These are phyloP conservation scores for Paralichthys olivaceus DNA, from an alignment of 2,113 vertebrate species.

Conservation along the genomic window DNA sequence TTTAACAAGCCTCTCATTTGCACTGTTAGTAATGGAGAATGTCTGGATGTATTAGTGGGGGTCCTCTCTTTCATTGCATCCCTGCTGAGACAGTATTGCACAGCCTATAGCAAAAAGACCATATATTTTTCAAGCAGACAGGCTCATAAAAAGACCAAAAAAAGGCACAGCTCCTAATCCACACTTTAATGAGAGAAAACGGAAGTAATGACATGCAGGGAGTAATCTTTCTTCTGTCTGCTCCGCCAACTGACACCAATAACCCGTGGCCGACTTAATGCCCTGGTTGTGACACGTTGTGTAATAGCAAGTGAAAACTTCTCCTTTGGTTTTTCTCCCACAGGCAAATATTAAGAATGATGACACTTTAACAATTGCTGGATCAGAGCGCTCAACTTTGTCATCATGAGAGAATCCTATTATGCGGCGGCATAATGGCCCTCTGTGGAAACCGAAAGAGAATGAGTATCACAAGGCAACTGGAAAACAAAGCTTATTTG, in stretches of 20 bases:
- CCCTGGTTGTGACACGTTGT: constrained; percentile 34
- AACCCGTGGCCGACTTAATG: constrained; percentile 41
- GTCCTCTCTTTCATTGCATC: constrained; percentile 50
- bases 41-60: constrained; percentile 47
- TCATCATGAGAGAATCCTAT: constrained; percentile 69
- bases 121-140: constrained; percentile 51
- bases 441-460: constrained; percentile 48
- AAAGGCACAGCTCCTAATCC: constrained; percentile 37
- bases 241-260: constrained; percentile 52
- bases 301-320: constrained; percentile 44
- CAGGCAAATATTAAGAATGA: constrained; percentile 67
- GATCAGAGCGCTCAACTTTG: constrained; percentile 58
- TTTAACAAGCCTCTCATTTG: constrained; percentile 71
- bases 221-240: constrained; percentile 41
- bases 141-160: constrained; percentile 51
- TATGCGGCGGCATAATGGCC: constrained; percentile 56
- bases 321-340: constrained; percentile 40
- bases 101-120: constrained; percentile 33
- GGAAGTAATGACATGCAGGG: constrained; percentile 53
- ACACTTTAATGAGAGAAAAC: constrained; percentile 65
- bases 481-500: constrained; percentile 69
- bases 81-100: constrained; percentile 56
- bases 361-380: constrained; percentile 66
- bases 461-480: constrained; percentile 61
- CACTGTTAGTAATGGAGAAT: constrained; percentile 49